These are phyloP conservation scores for Aphidius ervi DNA, from an alignment of 1,140 invertebrate species.

Conservation along the genomic window DNA sequence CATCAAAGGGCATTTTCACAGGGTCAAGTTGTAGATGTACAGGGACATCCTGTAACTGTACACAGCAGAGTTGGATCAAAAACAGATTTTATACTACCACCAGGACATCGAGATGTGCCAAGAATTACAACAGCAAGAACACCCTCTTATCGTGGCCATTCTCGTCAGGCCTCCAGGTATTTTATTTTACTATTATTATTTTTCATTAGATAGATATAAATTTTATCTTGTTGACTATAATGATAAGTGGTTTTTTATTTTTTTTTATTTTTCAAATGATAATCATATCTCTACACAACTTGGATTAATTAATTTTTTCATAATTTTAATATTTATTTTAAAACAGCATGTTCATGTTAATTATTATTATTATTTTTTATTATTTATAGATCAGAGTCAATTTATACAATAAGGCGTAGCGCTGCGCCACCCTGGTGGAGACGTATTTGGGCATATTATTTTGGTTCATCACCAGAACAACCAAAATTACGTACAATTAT, in stretches of 20 bases:
- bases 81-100: conserved; percentile 83
- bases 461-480: conserved; percentile 63
- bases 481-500: conserved; percentile 68
- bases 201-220: not conserved
- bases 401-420: conserved; percentile 77
- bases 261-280: not conserved
- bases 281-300: too few relatives aligned
- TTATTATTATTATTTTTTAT: too few relatives aligned
- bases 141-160: conserved; percentile 54
- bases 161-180: conserved; percentile 57
- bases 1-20: conserved; percentile 83
- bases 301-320: not conserved
- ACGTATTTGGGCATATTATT: conserved; percentile 55
- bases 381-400: conserved; percentile 68
- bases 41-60: conserved; percentile 53
- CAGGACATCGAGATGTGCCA: conserved; percentile 64
- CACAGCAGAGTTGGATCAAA: conserved; percentile 78
- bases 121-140: conserved; percentile 41
- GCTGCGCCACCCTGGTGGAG: conserved; percentile 67
- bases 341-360: too few relatives aligned
- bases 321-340: too few relatives aligned
- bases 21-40: conserved; percentile 69
- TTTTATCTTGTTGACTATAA: not conserved
- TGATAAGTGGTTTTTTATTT: conserved; percentile 1
- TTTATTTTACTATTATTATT: not conserved